Percentiles rank a stretch among this genome's conserved stretches.
Evolutionary conservation across 2,797 vertebrate genomes (phyloP).

Genomic region (Capromys pilorides): DNA sequence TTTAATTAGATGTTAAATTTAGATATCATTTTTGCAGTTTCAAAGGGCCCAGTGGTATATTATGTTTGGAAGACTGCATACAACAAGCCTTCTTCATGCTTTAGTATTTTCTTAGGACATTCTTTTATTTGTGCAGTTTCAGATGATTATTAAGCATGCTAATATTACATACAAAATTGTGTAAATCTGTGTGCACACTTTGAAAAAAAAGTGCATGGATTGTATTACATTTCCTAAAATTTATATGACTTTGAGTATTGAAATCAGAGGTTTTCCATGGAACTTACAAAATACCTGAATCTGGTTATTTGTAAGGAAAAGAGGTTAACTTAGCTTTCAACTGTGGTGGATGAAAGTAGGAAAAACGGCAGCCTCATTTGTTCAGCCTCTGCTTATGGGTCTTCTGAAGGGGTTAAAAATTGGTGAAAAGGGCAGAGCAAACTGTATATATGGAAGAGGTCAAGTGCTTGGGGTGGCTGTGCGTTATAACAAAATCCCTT

Average conservation of each 20-base stretch:
- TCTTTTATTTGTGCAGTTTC: background rate
- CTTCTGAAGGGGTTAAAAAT: background rate
- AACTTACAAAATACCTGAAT: background rate
- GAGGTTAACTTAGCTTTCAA: background rate
- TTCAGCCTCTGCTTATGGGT: background rate
- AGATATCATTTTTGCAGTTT: background rate
- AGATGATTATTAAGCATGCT: background rate
- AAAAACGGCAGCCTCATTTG: background rate
- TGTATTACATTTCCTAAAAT: background rate
- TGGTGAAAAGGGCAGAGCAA: background rate
- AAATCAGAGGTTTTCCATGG: background rate
- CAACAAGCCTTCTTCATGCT: background rate
- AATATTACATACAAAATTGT: background rate
- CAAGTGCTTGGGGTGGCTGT: too few relatives aligned
- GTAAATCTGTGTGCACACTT: background rate
- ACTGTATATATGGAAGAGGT: background rate
- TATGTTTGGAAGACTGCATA: background rate
- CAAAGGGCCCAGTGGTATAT: background rate
- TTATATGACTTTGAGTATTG: background rate
- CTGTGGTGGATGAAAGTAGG: background rate
- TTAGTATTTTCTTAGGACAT: background rate
- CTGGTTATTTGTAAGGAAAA: background rate
- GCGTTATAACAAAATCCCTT: too few relatives aligned
- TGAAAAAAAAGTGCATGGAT: background rate
- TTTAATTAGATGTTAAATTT: background rate